phyloP scores from a whole-genome alignment of 2,888 invertebrate genomes.

The Dioctria linearis region DNA sequence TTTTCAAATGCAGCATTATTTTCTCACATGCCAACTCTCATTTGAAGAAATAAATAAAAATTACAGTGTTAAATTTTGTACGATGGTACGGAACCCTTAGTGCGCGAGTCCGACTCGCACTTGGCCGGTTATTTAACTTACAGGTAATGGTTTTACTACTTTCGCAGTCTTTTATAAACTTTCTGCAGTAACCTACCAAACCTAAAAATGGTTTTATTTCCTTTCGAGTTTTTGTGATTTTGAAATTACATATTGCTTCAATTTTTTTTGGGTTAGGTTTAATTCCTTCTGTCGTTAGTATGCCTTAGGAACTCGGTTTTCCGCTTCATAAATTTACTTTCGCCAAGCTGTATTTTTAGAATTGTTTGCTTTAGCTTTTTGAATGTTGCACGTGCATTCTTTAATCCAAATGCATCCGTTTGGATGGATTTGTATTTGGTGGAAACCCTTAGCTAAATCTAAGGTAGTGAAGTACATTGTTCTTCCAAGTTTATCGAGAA shows the following conservation, averaged over 20 bases:
- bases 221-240: background rate
- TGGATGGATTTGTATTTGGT: too few species aligned
- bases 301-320: background rate
- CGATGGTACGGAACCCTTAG: too few species aligned
- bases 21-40: too few species aligned
- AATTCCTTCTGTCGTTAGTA: background rate
- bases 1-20: too few species aligned
- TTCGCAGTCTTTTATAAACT: background rate
- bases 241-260: background rate
- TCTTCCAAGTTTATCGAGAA: conserved; percentile 57
- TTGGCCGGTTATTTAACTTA: too few species aligned
- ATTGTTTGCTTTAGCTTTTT: background rate
- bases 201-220: background rate
- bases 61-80: too few species aligned
- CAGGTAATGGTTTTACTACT: background rate
- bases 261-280: background rate
- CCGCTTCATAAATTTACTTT: background rate
- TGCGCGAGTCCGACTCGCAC: too few species aligned
- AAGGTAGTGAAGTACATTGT: conserved; percentile 52
- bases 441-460: too few species aligned
- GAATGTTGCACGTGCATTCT: too few species aligned
- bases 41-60: too few species aligned
- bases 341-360: conserved; percentile 8
- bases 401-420: too few species aligned
- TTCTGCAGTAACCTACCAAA: too few species aligned